Conservation (phyloP, 2,888 invertebrate genomes). For the Folsomia manolachei region DNA sequence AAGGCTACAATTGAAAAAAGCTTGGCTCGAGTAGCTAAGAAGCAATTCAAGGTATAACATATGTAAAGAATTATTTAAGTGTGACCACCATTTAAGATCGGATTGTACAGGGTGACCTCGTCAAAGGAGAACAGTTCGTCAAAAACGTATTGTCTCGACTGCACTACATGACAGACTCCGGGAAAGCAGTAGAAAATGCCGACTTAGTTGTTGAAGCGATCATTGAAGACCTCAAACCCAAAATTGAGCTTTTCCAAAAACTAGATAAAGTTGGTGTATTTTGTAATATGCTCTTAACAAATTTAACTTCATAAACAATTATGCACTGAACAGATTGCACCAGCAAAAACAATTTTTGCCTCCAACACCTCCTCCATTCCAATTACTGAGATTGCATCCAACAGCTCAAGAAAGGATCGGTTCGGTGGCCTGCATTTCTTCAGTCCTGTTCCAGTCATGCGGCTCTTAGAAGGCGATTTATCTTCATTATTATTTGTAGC, state of each 20-base stretch:
- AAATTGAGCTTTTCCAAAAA: slow-evolving; percentile 59
- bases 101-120: slow-evolving; percentile 59
- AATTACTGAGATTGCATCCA: slow-evolving; percentile 74
- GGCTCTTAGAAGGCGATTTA: slow-evolving; percentile 78
- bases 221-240: slow-evolving; percentile 61
- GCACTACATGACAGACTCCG: slow-evolving; percentile 53
- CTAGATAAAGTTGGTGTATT: slow-evolving; percentile 55
- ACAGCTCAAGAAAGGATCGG: slow-evolving; percentile 65
- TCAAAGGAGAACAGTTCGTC: slow-evolving; percentile 67
- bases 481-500: too few relatives aligned
- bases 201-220: slow-evolving; percentile 63
- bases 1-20: slow-evolving; percentile 55
- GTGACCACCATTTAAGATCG: too few relatives aligned
- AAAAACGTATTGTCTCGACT: slow-evolving; percentile 56
- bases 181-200: slow-evolving; percentile 55
- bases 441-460: slow-evolving; percentile 89
- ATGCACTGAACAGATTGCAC: slow-evolving; percentile 60
- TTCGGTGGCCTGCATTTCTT: slow-evolving; percentile 90
- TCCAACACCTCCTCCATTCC: slow-evolving; percentile 87
- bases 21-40: slow-evolving; percentile 58
- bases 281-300: too few relatives aligned
- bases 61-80: too few relatives aligned
- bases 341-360: slow-evolving; percentile 73
- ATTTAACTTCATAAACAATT: slow-evolving; percentile 1
- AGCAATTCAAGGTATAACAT: slow-evolving; percentile 52